Conservation (phyloP, 2,797 vertebrate species). For the Selene dorsalis region DNA sequence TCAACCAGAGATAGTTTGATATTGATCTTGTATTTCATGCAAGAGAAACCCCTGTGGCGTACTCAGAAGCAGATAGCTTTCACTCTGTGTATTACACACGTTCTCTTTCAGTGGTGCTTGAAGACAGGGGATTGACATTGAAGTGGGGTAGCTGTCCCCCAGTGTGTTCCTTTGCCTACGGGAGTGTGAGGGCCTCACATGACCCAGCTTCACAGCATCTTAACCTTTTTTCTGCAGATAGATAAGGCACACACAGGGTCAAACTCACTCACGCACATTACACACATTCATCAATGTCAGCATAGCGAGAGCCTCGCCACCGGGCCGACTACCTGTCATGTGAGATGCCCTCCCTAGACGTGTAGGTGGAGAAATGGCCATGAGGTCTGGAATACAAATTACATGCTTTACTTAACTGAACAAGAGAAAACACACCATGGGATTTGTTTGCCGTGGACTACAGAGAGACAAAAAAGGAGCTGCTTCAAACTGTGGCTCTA, state of each 20-base stretch:
- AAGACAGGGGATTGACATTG: conserved; percentile 25
- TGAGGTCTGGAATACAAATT: conserved; percentile 42
- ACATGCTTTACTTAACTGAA: background rate
- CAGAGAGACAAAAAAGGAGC: background rate
- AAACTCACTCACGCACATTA: background rate
- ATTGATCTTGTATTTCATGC: conserved; percentile 31
- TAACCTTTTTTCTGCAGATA: conserved; percentile 9
- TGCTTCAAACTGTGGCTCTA: conserved; percentile 28
- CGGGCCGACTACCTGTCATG: conserved; percentile 16
- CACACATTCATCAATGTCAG: conserved; percentile 50
- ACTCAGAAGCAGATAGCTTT: conserved; percentile 33
- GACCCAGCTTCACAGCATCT: background rate
- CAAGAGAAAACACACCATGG: background rate
- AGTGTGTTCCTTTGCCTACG: background rate
- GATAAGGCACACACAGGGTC: conserved; percentile 3
- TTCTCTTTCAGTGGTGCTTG: conserved; percentile 14
- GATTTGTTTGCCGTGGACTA: conserved; percentile 13
- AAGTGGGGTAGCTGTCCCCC: background rate
- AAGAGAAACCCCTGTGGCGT: conserved; percentile 22
- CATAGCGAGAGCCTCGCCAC: background rate
- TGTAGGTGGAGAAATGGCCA: conserved; percentile 10
- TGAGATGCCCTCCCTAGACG: conserved; percentile 5
- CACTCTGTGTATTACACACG: background rate
- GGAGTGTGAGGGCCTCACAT: background rate
- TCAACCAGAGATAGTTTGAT: conserved; percentile 24